A percentile compares a stretch with the other conserved stretches of the same genome.
Conservation (phyloP, 2,797 vertebrate species). For the Urosaurus nigricauda region DNA sequence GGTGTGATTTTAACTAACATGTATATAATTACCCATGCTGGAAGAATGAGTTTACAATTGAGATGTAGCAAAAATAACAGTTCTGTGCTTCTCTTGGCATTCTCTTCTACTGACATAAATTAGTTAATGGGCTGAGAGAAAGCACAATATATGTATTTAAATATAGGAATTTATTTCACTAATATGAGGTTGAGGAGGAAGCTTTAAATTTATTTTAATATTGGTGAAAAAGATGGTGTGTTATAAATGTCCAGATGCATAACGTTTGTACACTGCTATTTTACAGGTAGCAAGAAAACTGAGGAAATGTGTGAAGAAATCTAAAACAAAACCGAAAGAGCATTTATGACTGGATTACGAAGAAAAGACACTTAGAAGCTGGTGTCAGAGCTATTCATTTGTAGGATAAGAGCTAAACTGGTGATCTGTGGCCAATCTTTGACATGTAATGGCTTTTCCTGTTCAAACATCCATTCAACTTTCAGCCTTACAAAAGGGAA, state of each 20-base stretch:
- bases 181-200: conserved; percentile 21
- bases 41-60: background rate
- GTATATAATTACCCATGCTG: background rate
- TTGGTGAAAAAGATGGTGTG: conserved; percentile 42
- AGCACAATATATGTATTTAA: background rate
- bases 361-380: conserved; percentile 30
- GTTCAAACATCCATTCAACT: conserved; percentile 54
- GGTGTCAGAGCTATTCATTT: conserved; percentile 51
- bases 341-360: conserved; percentile 38
- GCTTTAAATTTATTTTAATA: conserved; percentile 57
- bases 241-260: background rate
- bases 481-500: conserved; percentile 59
- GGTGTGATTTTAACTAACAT: background rate
- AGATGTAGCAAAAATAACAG: background rate
- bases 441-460: conserved; percentile 47
- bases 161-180: background rate
- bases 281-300: conserved; percentile 46
- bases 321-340: background rate
- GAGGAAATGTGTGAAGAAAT: conserved; percentile 45
- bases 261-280: background rate
- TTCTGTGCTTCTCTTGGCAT: background rate
- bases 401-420: conserved; percentile 45
- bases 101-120: background rate
- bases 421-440: conserved; percentile 58
- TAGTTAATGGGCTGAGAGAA: background rate